Evolutionary conservation across 2,113 vertebrate species (phyloP), one percentile per base, ranked within the genome.

Genomic region (Oreochromis tanganicae): DNA sequence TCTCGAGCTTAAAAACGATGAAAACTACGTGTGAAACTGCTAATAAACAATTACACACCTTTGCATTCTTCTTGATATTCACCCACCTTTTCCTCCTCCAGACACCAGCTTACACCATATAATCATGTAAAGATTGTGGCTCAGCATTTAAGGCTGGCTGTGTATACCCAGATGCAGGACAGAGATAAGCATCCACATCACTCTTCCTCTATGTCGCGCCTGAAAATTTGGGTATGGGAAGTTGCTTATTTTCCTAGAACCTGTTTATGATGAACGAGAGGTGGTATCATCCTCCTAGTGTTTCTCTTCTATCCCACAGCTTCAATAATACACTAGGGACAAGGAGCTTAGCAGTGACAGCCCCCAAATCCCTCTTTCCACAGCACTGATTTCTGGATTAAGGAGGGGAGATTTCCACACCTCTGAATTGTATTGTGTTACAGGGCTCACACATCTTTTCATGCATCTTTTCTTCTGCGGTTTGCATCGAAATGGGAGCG

Each of bases 311-410:
- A 55, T 87, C 73, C 82, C 85, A 56, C 86, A 36, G 83, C 94
- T 93, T 88, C 94, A 92, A 87, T 93, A 94, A 93, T 87, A 91
- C 94, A 90, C 89, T 87, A 61, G 90, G 91, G 93, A 94, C 94
- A 92, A 89, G 93, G 56, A 89, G 95, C 93, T 95, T 94, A 94
- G 86, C 85, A 48, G 90, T 91, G 94, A 94, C 95, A 93, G 92
- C 90, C 93, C 90, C 90, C 89, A 93, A 94, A 95, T 94, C 92
- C 95, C 85, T 91, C 91, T 94, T 93, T 95, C 93, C 94, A 91
- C 92, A n/a, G 88, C 81, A 71, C 92, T 92, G 95, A 94, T 95
- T 95, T 95, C 92, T 94, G 95, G 93, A 95, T 95, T 95, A 95
- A 93, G 90, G 91, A 91, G 91, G 91, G 85, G 81, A 94, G 91